A percentile compares a stretch with the other conserved stretches of the same genome.
phyloP scores from a whole-genome alignment of 2,113 vertebrate genomes.

The Melanerpes formicivorus region DNA sequence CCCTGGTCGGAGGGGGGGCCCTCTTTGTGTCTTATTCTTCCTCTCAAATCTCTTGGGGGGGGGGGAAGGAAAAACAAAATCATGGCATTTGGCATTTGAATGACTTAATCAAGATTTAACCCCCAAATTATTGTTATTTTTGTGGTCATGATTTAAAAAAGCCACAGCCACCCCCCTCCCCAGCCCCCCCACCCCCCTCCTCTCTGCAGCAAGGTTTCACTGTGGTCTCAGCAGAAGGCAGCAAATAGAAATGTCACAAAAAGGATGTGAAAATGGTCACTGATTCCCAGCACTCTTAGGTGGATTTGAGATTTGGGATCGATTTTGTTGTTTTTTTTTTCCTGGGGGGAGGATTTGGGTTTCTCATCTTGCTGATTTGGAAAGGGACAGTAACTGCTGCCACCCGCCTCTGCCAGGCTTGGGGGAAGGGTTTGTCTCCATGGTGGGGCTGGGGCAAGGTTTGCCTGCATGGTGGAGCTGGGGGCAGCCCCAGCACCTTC shows the following conservation, averaged over 20 bases:
- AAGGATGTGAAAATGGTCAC: conserved; percentile 36
- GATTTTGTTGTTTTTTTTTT: neutral
- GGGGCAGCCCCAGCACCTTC: too few relatives aligned
- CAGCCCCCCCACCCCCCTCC: neutral
- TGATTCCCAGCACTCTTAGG: conserved; percentile 74
- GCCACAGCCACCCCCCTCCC: neutral
- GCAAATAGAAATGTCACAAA: neutral
- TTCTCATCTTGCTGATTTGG: neutral
- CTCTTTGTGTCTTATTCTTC: neutral
- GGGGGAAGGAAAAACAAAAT: too few relatives aligned
- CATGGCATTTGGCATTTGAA: neutral
- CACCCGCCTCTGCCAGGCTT: neutral
- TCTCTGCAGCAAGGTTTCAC: neutral
- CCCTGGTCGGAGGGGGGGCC: neutral
- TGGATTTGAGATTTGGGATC: conserved; percentile 68
- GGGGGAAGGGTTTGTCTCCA: conserved; percentile 58
- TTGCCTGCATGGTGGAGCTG: too few relatives aligned
- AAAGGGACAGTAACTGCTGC: conserved; percentile 61
- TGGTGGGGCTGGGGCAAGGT: neutral
- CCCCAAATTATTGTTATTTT: too few relatives aligned
- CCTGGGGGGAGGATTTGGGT: conserved; percentile 24
- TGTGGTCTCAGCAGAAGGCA: neutral
- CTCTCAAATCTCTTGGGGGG: too few relatives aligned
- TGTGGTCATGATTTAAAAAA: neutral
- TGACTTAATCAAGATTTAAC: neutral